These are phyloP conservation scores for Maniola jurtina DNA, from an alignment of 1,140 invertebrate species.

Conservation along the genomic window DNA sequence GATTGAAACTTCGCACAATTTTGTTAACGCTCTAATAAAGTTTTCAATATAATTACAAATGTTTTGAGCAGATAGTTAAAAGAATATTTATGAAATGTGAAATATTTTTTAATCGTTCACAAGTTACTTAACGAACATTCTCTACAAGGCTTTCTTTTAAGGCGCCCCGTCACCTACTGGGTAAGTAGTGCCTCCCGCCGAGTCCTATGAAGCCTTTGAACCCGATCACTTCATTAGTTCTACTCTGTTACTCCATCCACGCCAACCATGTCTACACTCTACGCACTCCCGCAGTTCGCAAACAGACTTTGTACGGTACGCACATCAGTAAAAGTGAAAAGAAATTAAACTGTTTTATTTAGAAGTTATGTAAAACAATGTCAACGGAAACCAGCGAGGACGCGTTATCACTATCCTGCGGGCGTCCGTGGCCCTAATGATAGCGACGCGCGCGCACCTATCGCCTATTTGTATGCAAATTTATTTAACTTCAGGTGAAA, in stretches of 20 bases:
- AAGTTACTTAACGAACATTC: background rate
- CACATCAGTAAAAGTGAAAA: slow-evolving; percentile 47
- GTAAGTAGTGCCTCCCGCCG: slow-evolving; percentile 60
- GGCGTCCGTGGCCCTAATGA: slow-evolving; percentile 72
- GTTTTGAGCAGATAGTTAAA: too few species aligned
- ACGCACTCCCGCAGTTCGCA: slow-evolving; percentile 61
- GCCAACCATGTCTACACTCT: slow-evolving; percentile 52
- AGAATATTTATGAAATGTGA: too few species aligned
- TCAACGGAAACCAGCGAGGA: slow-evolving; percentile 60
- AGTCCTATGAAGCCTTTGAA: slow-evolving; percentile 65
- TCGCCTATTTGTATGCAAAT: slow-evolving; percentile 72
- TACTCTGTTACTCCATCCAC: slow-evolving; percentile 59
- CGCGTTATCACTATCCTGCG: slow-evolving; percentile 71
- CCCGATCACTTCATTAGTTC: slow-evolving; percentile 72
- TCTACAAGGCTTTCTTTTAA: background rate
- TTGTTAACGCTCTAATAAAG: background rate
- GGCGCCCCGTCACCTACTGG: slow-evolving; percentile 37
- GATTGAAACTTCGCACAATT: background rate
- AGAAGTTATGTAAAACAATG: slow-evolving; percentile 56
- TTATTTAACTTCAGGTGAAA: slow-evolving; percentile 52
- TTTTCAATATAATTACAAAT: too few species aligned
- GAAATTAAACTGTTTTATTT: slow-evolving; percentile 31
- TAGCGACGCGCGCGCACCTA: slow-evolving; percentile 56
- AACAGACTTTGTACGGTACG: slow-evolving; percentile 56
- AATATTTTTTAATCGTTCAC: too few species aligned